Conservation (phyloP, 2,797 vertebrate genomes). For the Rhyacichthys aspro region DNA sequence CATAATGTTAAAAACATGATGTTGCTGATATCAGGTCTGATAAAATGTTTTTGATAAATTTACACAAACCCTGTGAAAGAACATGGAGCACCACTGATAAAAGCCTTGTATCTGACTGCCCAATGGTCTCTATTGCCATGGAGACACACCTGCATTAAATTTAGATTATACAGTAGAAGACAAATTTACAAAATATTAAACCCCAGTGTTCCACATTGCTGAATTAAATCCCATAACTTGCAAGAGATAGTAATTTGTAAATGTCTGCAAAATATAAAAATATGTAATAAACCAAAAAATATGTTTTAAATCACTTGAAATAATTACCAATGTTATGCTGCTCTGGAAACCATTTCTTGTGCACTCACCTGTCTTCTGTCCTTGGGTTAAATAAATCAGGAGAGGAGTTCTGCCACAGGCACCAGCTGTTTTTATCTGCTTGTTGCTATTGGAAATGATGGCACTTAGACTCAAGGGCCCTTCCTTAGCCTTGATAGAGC, state of each 20-base stretch:
- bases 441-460: constrained; percentile 68
- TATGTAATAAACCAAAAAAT: constrained; percentile 4
- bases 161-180: too few relatives aligned
- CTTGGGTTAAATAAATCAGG: constrained; percentile 66
- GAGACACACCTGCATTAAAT: too few relatives aligned
- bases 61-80: too few relatives aligned
- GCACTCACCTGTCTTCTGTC: constrained; percentile 50
- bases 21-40: too few relatives aligned
- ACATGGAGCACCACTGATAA: too few relatives aligned
- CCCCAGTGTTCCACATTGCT: not conserved
- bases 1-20: too few relatives aligned
- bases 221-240: constrained; percentile 11
- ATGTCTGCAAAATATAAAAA: constrained; percentile 1
- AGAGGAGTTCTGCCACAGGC: constrained; percentile 48
- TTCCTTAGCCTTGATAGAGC: constrained; percentile 64
- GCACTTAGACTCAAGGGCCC: constrained; percentile 60
- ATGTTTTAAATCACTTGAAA: constrained; percentile 14
- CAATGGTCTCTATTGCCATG: too few relatives aligned
- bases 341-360: constrained; percentile 41
- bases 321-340: constrained; percentile 21
- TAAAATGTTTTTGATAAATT: too few relatives aligned
- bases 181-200: constrained; percentile 8
- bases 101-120: too few relatives aligned
- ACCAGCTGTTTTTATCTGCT: constrained; percentile 67
- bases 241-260: constrained; percentile 12